Evolutionary conservation across 2,797 vertebrate genomes (phyloP).

Genomic region (Xenops minutus): DNA sequence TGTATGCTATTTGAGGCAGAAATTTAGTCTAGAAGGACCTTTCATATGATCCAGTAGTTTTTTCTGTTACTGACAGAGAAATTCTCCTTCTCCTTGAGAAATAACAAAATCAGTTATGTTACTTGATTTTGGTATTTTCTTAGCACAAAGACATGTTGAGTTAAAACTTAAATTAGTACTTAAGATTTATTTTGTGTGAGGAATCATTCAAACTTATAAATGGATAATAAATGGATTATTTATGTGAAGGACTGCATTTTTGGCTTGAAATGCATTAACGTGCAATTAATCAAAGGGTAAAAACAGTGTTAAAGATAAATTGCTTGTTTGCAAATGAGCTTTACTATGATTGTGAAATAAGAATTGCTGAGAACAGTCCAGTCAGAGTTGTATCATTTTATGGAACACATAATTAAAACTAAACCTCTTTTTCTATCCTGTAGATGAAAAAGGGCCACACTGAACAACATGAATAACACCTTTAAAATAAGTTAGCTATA

Average conservation of each 20-base stretch:
- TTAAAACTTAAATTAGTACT: not conserved
- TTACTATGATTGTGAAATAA: not conserved
- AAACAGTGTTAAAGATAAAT: not conserved
- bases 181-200: not conserved
- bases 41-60: not conserved
- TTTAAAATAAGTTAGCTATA: not conserved
- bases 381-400: not conserved
- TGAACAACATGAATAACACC: not conserved
- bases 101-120: too few species aligned
- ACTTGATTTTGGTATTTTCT: not conserved
- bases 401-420: not conserved
- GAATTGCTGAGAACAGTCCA: not conserved
- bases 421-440: not conserved
- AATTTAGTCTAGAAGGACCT: not conserved
- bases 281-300: not conserved
- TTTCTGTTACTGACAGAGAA: not conserved
- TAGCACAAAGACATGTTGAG: not conserved
- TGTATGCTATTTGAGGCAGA: not conserved
- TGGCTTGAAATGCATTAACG: not conserved
- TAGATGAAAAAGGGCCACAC: not conserved
- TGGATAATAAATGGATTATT: not conserved
- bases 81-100: not conserved
- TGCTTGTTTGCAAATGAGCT: not conserved
- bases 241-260: not conserved
- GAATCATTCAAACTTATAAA: not conserved